Base-by-base conservation (phyloP, 2,888 invertebrate genomes). In the Ormyrus nitidulus region DNA sequence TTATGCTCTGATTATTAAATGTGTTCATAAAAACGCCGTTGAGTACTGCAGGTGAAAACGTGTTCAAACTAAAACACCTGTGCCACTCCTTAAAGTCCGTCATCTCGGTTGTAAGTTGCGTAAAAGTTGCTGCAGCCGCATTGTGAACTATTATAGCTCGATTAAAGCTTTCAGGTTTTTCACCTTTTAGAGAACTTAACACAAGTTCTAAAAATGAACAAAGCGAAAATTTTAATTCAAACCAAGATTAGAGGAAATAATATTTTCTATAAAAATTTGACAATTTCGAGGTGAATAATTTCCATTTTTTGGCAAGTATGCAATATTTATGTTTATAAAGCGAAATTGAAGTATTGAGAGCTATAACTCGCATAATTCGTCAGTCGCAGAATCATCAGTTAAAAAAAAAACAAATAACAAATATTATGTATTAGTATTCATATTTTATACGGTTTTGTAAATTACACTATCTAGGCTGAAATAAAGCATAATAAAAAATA, bases 101-200 rank as follows among this genome's bases (percentile, higher is more conserved):
- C 87, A 96, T 92, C 56, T 95, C 93, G 13, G 91, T 91, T 0
- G 95, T 93, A 74, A 92, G 91, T 84, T 94, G 93, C 0, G 93
- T 89, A 53, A 96, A 89, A 87, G 95, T 94, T 7, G 98, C 98
- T 46, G 96, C 89, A 0, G 95, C 94, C 0, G 96, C 98, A 5
- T 95, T 97, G 88, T 98, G 98, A 82, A 98, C 93, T 59, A 98
- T 93, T 5, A 97, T 88, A 5, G 93, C 93, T 58, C 93, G 93
- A 56, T 95, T 93, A 86, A 95, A 96, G 54, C 92, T 91, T 0
- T 88, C 85, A 53, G 91, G 85, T 81, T 91, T 87, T 62, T 91
- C 87, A 49, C 91, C 87, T 81, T 88, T 86, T n/a, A 93, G 84
- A 34, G 92, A 91, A 19, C 91, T 85, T 1, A 88, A 86, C 13